Percentiles rank a stretch among this genome's conserved stretches.
These are phyloP conservation scores for Charadrius vociferus DNA, from an alignment of 2,113 vertebrate species.

Conservation along the genomic window DNA sequence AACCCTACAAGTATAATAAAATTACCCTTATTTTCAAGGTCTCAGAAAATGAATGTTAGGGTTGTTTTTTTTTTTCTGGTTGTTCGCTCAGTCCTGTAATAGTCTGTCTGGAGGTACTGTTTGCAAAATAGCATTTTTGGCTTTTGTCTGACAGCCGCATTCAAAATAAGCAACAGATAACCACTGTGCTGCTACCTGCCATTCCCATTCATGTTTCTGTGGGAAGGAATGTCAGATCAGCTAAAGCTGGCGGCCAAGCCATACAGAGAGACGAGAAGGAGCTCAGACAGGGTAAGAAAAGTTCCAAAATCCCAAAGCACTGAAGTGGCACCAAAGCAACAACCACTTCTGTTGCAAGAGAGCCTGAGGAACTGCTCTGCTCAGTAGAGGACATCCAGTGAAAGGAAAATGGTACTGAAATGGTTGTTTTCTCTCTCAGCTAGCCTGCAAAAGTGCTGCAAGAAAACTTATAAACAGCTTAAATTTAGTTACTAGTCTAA, in stretches of 20 bases:
- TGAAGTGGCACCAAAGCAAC: neutral
- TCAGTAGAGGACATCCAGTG: neutral
- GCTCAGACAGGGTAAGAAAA: neutral
- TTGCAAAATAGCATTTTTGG: neutral
- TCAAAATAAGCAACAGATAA: neutral
- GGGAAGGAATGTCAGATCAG: neutral
- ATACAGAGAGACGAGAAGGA: neutral
- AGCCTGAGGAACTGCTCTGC: neutral
- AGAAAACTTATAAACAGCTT: neutral
- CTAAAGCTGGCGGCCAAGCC: neutral
- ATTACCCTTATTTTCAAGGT: neutral
- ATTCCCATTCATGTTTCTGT: neutral
- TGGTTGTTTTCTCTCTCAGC: neutral
- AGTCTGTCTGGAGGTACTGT: neutral
- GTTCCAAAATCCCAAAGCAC: neutral
- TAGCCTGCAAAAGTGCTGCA: neutral
- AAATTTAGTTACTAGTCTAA: neutral
- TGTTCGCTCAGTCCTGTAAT: neutral
- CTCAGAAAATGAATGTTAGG: neutral
- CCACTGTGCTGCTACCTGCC: constrained; percentile 7
- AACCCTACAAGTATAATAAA: neutral
- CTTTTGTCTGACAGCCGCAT: neutral
- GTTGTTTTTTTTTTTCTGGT: neutral
- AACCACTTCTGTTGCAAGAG: neutral
- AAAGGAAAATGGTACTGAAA: neutral